Percentiles rank a stretch among this genome's conserved stretches.
Conservation (phyloP, 2,888 invertebrate species). For the Molanna angustata region DNA sequence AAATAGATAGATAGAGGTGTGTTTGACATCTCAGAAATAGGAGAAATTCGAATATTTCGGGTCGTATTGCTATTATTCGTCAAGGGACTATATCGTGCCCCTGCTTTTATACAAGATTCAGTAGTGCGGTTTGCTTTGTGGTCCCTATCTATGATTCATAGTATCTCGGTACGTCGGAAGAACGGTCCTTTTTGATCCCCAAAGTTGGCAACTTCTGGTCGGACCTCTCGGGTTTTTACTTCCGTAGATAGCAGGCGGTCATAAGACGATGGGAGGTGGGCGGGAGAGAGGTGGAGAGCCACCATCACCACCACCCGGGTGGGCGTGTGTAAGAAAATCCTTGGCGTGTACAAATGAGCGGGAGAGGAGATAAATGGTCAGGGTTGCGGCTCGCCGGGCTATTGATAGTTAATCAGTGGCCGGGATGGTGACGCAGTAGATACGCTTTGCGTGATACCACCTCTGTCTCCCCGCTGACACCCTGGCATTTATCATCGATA, state of each 20-base stretch:
- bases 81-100: too few relatives aligned
- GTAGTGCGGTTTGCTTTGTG: too few relatives aligned
- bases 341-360: conserved; percentile 33
- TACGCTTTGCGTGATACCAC: conserved; percentile 13
- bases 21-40: too few relatives aligned
- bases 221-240: conserved; percentile 16
- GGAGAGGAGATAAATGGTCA: conserved; percentile 33
- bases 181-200: neutral
- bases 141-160: too few relatives aligned
- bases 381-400: conserved; percentile 32
- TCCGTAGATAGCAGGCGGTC: conserved; percentile 15
- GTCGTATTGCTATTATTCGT: too few relatives aligned
- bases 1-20: too few relatives aligned
- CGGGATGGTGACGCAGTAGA: neutral
- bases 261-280: conserved; percentile 12
- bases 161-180: too few relatives aligned
- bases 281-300: neutral
- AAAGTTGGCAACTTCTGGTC: conserved; percentile 2
- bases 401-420: conserved; percentile 33
- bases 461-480: conserved; percentile 14
- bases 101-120: too few relatives aligned
- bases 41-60: too few relatives aligned
- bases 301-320: neutral
- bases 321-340: conserved; percentile 25
- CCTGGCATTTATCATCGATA: conserved; percentile 26